A percentile compares a stretch with the other conserved stretches of the same genome.
These are phyloP conservation scores for Hydrolagus affinis DNA, from an alignment of 2,113 vertebrate genomes.

Conservation along the genomic window DNA sequence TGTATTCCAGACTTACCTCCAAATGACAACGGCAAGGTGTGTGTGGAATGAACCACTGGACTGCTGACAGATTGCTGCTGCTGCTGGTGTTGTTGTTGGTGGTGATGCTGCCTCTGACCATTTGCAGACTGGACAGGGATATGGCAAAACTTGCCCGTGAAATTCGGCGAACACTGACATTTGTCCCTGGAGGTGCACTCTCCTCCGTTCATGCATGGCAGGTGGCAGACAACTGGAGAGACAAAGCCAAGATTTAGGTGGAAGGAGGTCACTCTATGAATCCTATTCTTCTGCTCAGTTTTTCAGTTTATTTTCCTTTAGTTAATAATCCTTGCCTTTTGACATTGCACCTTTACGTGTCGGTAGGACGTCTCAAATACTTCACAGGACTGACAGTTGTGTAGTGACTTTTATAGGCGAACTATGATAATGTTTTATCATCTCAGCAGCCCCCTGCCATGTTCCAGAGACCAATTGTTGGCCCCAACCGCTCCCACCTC, in stretches of 20 bases:
- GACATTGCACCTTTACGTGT: background rate
- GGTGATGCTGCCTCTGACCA: conserved; percentile 30
- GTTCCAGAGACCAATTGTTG: no score
- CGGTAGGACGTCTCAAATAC: background rate
- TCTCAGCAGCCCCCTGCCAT: no score
- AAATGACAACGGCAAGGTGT: conserved; percentile 86
- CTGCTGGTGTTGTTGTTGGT: conserved; percentile 57
- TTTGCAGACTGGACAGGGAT: conserved; percentile 64
- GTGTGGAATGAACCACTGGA: conserved; percentile 77
- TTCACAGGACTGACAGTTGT: background rate
- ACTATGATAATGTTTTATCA: no score
- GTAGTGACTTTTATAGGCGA: no score
- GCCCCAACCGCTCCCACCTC: no score
- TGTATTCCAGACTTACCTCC: conserved; percentile 72
- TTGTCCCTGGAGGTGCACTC: conserved; percentile 88
- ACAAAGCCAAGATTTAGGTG: conserved; percentile 36
- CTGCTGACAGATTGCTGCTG: conserved; percentile 57
- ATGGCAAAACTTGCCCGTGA: conserved; percentile 93
- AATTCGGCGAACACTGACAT: conserved; percentile 90
- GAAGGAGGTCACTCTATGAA: no score
- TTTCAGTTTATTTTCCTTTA: background rate
- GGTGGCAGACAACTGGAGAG: conserved; percentile 85
- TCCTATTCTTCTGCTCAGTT: background rate
- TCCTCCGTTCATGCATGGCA: conserved; percentile 94
- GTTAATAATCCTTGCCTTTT: background rate